Evolutionary conservation across 2,797 vertebrate genomes (phyloP).

Genomic region (Jordanella pulchra): DNA sequence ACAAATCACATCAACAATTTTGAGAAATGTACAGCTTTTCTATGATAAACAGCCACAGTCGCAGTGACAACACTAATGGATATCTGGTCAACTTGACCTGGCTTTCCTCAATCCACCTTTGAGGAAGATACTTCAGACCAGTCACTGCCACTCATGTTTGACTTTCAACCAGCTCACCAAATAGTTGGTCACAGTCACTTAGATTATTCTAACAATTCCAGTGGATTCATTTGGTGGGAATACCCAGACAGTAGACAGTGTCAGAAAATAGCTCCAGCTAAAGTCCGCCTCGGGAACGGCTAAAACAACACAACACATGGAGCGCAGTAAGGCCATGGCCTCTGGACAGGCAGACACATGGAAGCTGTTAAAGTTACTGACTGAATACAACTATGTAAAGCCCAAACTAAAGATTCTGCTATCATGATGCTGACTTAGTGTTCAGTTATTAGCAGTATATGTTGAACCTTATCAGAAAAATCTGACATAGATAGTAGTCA

Average conservation of each 20-base stretch:
- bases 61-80: slow-evolving; percentile 43
- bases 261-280: slow-evolving; percentile 73
- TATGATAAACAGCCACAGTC: slow-evolving; percentile 42
- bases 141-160: slow-evolving; percentile 60
- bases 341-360: slow-evolving; percentile 59
- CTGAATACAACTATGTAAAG: slow-evolving; percentile 30
- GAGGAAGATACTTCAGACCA: slow-evolving; percentile 52
- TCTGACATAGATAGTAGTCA: slow-evolving; percentile 8
- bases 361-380: slow-evolving; percentile 63
- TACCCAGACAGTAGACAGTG: slow-evolving; percentile 69
- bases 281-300: slow-evolving; percentile 69
- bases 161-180: slow-evolving; percentile 43
- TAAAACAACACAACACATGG: slow-evolving; percentile 57
- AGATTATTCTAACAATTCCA: slow-evolving; percentile 32
- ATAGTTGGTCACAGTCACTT: slow-evolving; percentile 54
- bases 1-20: slow-evolving; percentile 24
- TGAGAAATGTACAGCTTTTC: slow-evolving; percentile 24
- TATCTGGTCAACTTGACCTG: slow-evolving; percentile 24
- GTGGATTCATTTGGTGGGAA: slow-evolving; percentile 53
- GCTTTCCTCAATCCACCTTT: slow-evolving; percentile 34
- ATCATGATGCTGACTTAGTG: slow-evolving; percentile 49
- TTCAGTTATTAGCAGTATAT: slow-evolving; percentile 47
- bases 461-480: slow-evolving; percentile 27
- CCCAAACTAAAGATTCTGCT: slow-evolving; percentile 41
- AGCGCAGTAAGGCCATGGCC: slow-evolving; percentile 60